phyloP scores from a whole-genome alignment of 2,888 invertebrate genomes.

The Clostera curtula region DNA sequence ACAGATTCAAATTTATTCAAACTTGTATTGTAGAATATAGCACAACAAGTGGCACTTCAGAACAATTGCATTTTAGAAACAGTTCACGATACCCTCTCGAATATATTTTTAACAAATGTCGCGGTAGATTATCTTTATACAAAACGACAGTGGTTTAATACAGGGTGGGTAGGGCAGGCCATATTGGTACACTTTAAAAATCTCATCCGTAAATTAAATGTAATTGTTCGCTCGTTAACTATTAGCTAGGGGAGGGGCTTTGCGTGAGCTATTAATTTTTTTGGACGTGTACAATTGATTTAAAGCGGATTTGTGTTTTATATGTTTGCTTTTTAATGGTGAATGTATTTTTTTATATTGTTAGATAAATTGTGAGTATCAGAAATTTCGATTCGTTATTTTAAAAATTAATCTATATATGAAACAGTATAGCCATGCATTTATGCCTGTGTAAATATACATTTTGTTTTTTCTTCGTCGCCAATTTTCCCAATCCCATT shows the following conservation, averaged over 20 bases:
- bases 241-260: constrained; percentile 32
- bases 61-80: constrained; percentile 63
- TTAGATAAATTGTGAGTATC: too few relatives aligned
- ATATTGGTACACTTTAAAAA: constrained; percentile 68
- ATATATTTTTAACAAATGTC: constrained; percentile 71
- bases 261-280: constrained; percentile 13
- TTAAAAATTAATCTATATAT: too few relatives aligned
- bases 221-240: constrained; percentile 72
- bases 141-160: constrained; percentile 43
- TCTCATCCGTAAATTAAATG: constrained; percentile 71
- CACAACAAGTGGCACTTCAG: constrained; percentile 59
- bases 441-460: too few relatives aligned
- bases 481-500: too few relatives aligned
- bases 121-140: constrained; percentile 45
- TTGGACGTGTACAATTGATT: constrained; percentile 13
- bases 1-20: too few relatives aligned
- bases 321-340: too few relatives aligned
- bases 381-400: too few relatives aligned
- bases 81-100: constrained; percentile 59
- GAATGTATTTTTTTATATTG: too few relatives aligned
- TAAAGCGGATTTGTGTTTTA: constrained; percentile 6
- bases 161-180: constrained; percentile 34
- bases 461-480: too few relatives aligned
- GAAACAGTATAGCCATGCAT: too few relatives aligned
- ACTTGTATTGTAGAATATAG: too few relatives aligned